These are phyloP conservation scores for Gila orcuttii DNA, from an alignment of 2,113 vertebrate genomes.

Conservation along the genomic window DNA sequence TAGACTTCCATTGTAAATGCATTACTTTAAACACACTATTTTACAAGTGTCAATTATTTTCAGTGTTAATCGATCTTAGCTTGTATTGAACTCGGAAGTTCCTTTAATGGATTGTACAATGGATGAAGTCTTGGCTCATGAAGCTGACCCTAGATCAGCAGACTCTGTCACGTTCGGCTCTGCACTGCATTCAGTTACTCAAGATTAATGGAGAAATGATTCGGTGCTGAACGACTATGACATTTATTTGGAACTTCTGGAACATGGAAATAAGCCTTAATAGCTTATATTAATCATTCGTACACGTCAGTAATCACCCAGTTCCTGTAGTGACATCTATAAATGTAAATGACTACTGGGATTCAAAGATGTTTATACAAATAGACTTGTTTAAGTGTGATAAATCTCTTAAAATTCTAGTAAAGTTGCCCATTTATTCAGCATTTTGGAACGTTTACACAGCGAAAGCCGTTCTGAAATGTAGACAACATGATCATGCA, in stretches of 20 bases:
- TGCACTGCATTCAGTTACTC: not conserved
- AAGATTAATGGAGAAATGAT: constrained; percentile 56
- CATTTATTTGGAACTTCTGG: constrained; percentile 56
- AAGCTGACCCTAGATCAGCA: not conserved
- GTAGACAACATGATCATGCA: not conserved
- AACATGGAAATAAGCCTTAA: constrained; percentile 64
- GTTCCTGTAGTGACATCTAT: constrained; percentile 52
- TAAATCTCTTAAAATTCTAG: not conserved
- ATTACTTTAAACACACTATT: not conserved
- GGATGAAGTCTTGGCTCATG: too few species aligned
- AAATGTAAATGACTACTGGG: constrained; percentile 50
- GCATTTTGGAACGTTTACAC: not conserved
- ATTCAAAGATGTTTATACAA: constrained; percentile 31
- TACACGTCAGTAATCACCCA: constrained; percentile 53
- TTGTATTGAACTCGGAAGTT: too few species aligned
- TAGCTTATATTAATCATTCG: constrained; percentile 66
- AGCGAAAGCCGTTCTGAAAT: not conserved
- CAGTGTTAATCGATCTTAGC: too few species aligned
- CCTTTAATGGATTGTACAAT: too few species aligned
- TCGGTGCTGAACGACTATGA: constrained; percentile 41
- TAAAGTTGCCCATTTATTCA: not conserved
- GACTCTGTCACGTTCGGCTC: not conserved
- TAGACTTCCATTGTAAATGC: too few species aligned
- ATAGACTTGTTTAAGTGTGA: constrained; percentile 36
- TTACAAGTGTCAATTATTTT: too few species aligned